phyloP scores from a whole-genome alignment of 2,113 vertebrate species.

The Corapipo altera region DNA sequence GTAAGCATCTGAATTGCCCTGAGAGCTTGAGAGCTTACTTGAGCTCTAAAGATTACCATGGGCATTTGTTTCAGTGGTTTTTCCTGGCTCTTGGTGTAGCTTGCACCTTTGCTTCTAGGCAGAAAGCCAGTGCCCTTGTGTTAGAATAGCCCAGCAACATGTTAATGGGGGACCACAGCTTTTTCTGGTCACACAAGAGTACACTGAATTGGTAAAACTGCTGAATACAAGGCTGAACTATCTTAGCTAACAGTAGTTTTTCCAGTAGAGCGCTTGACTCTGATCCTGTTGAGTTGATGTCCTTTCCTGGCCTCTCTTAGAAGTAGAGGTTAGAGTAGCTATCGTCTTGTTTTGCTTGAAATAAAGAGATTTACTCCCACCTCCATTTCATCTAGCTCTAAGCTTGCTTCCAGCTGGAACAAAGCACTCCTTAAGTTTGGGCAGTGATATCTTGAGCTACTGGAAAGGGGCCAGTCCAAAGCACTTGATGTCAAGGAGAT shows the following conservation, averaged over 20 bases:
- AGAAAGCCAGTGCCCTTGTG: background rate
- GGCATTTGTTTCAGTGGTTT: background rate
- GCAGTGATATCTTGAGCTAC: slow-evolving; percentile 15
- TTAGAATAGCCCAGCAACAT: background rate
- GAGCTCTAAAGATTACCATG: background rate
- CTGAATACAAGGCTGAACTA: background rate
- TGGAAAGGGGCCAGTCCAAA: slow-evolving; percentile 38
- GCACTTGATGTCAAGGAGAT: slow-evolving; percentile 42
- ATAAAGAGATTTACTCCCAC: slow-evolving; percentile 17
- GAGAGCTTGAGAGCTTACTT: background rate
- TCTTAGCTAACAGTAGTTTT: background rate
- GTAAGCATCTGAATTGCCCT: background rate
- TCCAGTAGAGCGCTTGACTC: background rate
- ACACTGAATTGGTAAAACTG: background rate
- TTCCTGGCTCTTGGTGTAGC: background rate
- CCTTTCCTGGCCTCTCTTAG: slow-evolving; percentile 35
- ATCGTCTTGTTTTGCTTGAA: slow-evolving; percentile 45
- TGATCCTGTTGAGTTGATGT: slow-evolving; percentile 22
- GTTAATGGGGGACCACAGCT: background rate
- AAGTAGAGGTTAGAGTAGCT: background rate
- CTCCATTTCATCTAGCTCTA: slow-evolving; percentile 20
- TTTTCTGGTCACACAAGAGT: background rate
- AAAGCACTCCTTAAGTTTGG: slow-evolving; percentile 41
- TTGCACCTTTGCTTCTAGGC: background rate
- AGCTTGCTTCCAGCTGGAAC: slow-evolving; percentile 38